These are phyloP conservation scores for Drosophila nikananu DNA, from an alignment of 1,140 invertebrate genomes.

Conservation along the genomic window DNA sequence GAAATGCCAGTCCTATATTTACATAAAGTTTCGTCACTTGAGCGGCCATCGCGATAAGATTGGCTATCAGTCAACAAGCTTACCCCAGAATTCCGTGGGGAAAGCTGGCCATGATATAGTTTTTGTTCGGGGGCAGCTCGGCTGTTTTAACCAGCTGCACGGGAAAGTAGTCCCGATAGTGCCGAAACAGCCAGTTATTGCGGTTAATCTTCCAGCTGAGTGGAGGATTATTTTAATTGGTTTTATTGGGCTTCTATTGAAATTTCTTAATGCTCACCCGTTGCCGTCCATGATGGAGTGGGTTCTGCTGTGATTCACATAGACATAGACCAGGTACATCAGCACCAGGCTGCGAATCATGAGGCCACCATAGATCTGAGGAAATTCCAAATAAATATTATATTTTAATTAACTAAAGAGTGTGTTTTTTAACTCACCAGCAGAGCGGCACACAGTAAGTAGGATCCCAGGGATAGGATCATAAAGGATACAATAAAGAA, in stretches of 20 bases:
- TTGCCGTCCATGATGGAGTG: constrained; percentile 51
- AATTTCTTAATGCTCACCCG: constrained; percentile 19
- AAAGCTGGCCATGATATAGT: constrained; percentile 95
- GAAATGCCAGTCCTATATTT: constrained; percentile 90
- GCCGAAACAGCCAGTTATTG: constrained; percentile 89
- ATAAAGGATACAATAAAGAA: constrained; percentile 89
- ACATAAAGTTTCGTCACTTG: constrained; percentile 33
- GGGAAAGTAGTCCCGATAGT: constrained; percentile 94
- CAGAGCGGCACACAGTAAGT: constrained; percentile 19
- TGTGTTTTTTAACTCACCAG: constrained; percentile 41
- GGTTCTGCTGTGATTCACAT: constrained; percentile 42
- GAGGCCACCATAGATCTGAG: constrained; percentile 20
- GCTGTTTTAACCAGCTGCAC: constrained; percentile 92
- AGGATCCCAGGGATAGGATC: constrained; percentile 86
- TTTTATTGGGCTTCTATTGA: not conserved
- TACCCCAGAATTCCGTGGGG: constrained; percentile 93
- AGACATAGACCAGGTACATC: constrained; percentile 40
- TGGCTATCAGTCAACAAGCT: constrained; percentile 31
- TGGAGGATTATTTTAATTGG: not conserved
- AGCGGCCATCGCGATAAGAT: constrained; percentile 62
- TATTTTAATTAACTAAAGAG: not conserved
- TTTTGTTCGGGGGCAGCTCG: constrained; percentile 91
- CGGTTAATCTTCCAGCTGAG: constrained; percentile 87
- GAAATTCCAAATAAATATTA: not conserved
- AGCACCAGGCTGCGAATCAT: constrained; percentile 18